Conservation (phyloP, 2,113 vertebrate species). For the human region DNA sequence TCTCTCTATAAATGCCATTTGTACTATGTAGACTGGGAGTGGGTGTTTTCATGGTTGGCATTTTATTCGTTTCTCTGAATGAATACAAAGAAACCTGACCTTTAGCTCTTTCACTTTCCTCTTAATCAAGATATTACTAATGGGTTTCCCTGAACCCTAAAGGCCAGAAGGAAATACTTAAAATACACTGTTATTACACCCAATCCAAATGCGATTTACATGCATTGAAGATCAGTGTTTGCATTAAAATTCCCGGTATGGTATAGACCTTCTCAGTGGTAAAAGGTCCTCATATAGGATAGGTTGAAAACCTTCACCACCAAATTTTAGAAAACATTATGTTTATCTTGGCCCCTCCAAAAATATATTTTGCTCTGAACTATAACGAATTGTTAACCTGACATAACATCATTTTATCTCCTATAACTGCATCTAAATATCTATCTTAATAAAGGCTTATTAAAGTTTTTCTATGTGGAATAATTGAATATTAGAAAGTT, state of each 20-base stretch:
- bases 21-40: background rate
- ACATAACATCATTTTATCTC: background rate
- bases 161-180: background rate
- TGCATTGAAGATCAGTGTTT: accelerated
- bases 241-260: background rate
- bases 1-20: background rate
- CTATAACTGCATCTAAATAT: background rate
- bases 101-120: background rate
- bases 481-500: background rate
- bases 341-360: background rate
- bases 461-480: conserved; percentile 24
- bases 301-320: background rate
- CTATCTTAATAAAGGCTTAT: background rate
- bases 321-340: background rate
- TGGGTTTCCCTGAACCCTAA: background rate
- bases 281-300: background rate
- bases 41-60: background rate
- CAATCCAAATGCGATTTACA: background rate
- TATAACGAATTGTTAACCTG: background rate
- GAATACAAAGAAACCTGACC: background rate
- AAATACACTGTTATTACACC: background rate
- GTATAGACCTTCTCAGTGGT: background rate
- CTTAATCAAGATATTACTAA: background rate
- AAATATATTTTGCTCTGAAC: background rate
- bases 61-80: conserved; percentile 48